Evolutionary conservation across 2,797 vertebrate species (phyloP), one percentile per base, ranked within the genome.

Genomic region (Furcifer pardalis): DNA sequence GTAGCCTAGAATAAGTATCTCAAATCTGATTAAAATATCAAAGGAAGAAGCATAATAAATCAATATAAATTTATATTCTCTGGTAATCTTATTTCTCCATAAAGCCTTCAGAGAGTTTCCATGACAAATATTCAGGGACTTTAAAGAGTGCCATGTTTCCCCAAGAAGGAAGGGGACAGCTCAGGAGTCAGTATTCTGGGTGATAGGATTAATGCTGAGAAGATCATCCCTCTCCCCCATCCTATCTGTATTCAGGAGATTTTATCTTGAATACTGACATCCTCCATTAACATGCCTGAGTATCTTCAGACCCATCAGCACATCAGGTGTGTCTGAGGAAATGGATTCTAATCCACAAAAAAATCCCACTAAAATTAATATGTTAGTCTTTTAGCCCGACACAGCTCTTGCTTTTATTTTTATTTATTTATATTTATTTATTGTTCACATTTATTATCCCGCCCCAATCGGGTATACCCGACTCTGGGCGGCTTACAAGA

Each of bases 1-100:
- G 46, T 77, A 88, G 0, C 1, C 83, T 59, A 23, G 83, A 87
- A 87, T 81, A 88, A 81, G 81, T 68, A 3, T 85, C 88, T 77
- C 83, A 72, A 86, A 72, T 65, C 81, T 87, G 73, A 27, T 9
- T 23, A 40, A 83, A 88, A 15, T 81, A 83, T 5, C 40, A 32
- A 19, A 84, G 83, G 68, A 46, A 15, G 17, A 86, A 83, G 73
- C 66, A 19, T 56, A 84, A 25, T 62, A 83, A 77, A 82, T 75
- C 40, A 71, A 86, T 10, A 40, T 81, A 44, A 87, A 87, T 77
- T 83, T 42, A 30, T 77, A 1, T 9, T 66, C 35, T 4, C 3
- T 35, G 46, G 76, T 65, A 83, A 40, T n/a, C 68, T 82, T 44
- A 19, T 60, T 17, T 37, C 52, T 42, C n/a, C 60, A 52, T 84